A percentile compares a stretch with the other conserved stretches of the same genome.
Conservation (phyloP, 1,140 invertebrate species). For the Zaprionus capensis region DNA sequence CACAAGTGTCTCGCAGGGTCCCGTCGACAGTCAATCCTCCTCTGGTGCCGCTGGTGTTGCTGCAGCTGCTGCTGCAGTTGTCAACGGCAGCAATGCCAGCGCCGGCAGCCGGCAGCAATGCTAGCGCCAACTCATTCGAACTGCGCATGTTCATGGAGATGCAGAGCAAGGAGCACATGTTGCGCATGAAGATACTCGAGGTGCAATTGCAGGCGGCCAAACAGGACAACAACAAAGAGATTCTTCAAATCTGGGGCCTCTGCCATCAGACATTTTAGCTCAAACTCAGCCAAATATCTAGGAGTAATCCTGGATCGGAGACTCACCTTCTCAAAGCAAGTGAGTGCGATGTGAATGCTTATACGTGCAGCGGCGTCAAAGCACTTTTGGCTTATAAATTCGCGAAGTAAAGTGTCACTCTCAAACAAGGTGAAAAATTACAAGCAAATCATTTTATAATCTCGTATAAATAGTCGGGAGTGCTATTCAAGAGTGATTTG, state of each 20-base stretch:
- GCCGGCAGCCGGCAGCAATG: conserved; percentile 7
- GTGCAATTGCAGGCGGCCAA: conserved; percentile 83
- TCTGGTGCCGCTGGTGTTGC: conserved; percentile 51
- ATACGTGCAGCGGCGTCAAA: no score
- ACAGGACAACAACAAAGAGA: no score
- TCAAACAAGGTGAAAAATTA: no score
- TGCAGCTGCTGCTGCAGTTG: conserved; percentile 35
- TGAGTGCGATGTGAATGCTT: no score
- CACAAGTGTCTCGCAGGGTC: conserved; percentile 19
- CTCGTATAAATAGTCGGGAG: conserved; percentile 16
- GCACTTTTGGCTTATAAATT: no score
- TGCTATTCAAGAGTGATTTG: conserved; percentile 53
- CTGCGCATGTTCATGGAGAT: conserved; percentile 82
- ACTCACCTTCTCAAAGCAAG: no score
- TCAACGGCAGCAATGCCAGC: background rate
- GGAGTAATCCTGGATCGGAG: no score
- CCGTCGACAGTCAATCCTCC: conserved; percentile 49
- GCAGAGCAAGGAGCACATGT: conserved; percentile 83
- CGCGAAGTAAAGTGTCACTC: no score
- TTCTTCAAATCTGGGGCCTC: no score
- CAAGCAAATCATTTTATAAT: conserved; percentile 41
- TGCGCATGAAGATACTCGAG: conserved; percentile 84
- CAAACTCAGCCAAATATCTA: no score
- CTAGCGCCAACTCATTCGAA: conserved; percentile 54
- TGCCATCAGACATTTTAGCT: no score